Conservation (phyloP, 1,140 invertebrate genomes). For the Helicorthomorpha holstii region DNA sequence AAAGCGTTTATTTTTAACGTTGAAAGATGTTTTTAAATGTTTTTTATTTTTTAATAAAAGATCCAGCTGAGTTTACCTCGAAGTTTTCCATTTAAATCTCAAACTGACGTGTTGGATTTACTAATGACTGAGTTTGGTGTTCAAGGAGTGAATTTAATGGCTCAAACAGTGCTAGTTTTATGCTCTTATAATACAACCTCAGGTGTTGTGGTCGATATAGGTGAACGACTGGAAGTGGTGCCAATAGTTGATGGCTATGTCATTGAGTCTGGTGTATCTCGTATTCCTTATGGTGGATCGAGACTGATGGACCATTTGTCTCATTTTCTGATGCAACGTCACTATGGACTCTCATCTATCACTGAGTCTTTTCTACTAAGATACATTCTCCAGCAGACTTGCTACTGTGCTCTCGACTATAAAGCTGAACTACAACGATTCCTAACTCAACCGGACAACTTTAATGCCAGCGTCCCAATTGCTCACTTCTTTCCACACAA, state of each 20-base stretch:
- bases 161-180: slow-evolving; percentile 39
- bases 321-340: slow-evolving; percentile 21
- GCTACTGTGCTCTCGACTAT: slow-evolving; percentile 8
- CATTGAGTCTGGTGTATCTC: slow-evolving; percentile 31
- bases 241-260: slow-evolving; percentile 40
- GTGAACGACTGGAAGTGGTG: slow-evolving; percentile 40
- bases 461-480: slow-evolving; percentile 22
- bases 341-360: slow-evolving; percentile 18
- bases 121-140: slow-evolving; percentile 29
- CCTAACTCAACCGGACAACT: slow-evolving; percentile 20
- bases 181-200: slow-evolving; percentile 43
- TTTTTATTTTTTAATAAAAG: neutral
- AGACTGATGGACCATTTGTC: slow-evolving; percentile 33
- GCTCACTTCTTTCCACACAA: slow-evolving; percentile 20
- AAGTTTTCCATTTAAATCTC: slow-evolving; percentile 27
- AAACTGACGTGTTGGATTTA: slow-evolving; percentile 25
- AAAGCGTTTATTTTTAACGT: neutral
- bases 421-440: slow-evolving; percentile 18
- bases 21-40: neutral
- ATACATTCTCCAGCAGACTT: slow-evolving; percentile 12
- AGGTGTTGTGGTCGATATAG: slow-evolving; percentile 44
- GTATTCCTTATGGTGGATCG: slow-evolving; percentile 34
- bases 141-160: slow-evolving; percentile 33
- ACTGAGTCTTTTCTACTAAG: slow-evolving; percentile 17
- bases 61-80: slow-evolving; percentile 30